Evolutionary conservation across 2,888 invertebrate genomes (phyloP).

Genomic region (Sphaerophoria taeniata): DNA sequence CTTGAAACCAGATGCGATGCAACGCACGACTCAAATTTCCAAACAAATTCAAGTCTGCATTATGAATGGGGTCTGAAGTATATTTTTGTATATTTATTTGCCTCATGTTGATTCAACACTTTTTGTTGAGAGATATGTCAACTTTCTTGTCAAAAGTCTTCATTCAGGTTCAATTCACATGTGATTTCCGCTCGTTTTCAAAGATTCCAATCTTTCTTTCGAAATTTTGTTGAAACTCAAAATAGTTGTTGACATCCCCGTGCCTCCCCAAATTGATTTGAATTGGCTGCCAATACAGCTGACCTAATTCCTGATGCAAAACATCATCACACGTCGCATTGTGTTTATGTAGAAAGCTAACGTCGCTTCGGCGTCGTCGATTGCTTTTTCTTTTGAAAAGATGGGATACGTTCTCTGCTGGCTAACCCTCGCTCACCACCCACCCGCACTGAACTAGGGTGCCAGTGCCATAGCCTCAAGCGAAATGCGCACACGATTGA

Average conservation of each 20-base stretch:
- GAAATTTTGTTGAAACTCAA: neutral
- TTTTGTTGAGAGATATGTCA: constrained; percentile 5
- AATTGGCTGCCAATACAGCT: constrained; percentile 48
- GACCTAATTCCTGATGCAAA: constrained; percentile 70
- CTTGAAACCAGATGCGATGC: neutral
- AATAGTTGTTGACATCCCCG: neutral
- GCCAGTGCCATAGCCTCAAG: neutral
- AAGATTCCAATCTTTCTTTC: constrained; percentile 5
- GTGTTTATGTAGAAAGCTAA: constrained; percentile 30
- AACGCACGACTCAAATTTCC: neutral
- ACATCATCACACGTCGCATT: constrained; percentile 47
- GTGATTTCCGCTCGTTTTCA: constrained; percentile 56
- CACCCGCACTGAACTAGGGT: neutral
- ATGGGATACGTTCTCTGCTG: neutral
- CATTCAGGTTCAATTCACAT: constrained; percentile 48
- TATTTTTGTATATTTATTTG: neutral
- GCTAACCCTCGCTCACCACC: neutral
- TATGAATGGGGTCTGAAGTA: neutral
- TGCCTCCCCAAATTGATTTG: neutral
- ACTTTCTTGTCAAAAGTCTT: constrained; percentile 51
- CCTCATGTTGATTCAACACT: constrained; percentile 47
- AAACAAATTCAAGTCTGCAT: constrained; percentile 11
- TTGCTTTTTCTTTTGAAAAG: constrained; percentile 4
- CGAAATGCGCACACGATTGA: constrained; percentile 54
- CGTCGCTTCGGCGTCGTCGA: constrained; percentile 21